Conservation (phyloP, 2,797 vertebrate genomes). For the Eulemur albifrons region DNA sequence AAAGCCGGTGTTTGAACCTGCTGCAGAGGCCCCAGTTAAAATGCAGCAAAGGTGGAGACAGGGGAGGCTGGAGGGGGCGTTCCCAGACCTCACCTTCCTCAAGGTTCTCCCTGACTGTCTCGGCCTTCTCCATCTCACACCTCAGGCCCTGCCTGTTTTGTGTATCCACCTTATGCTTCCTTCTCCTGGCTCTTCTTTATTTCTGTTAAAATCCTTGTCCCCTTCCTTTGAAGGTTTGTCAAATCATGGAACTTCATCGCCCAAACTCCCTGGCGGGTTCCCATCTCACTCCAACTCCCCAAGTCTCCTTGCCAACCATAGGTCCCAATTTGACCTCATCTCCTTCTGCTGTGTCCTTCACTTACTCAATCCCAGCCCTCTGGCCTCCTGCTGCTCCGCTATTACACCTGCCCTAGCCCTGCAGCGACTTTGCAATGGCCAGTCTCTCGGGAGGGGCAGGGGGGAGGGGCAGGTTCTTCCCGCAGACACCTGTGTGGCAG, state of each 20-base stretch:
- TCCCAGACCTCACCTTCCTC: background rate
- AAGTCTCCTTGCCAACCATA: background rate
- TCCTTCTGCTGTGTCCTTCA: background rate
- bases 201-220: background rate
- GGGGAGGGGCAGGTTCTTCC: background rate
- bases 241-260: background rate
- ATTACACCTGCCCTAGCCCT: background rate
- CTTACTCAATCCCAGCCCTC: background rate
- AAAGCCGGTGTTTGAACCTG: background rate
- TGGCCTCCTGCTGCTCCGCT: background rate
- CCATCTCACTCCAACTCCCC: background rate
- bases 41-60: background rate
- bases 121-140: background rate
- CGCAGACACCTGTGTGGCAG: background rate
- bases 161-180: background rate
- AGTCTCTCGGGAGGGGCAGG: background rate
- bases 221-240: background rate
- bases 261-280: background rate
- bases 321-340: background rate
- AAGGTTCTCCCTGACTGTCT: background rate
- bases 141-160: background rate
- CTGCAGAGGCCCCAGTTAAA: background rate
- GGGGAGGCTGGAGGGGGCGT: background rate
- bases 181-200: background rate
- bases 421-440: background rate